Evolutionary conservation across 2,797 vertebrate genomes (phyloP).

Genomic region (Amphiprion clarkii): DNA sequence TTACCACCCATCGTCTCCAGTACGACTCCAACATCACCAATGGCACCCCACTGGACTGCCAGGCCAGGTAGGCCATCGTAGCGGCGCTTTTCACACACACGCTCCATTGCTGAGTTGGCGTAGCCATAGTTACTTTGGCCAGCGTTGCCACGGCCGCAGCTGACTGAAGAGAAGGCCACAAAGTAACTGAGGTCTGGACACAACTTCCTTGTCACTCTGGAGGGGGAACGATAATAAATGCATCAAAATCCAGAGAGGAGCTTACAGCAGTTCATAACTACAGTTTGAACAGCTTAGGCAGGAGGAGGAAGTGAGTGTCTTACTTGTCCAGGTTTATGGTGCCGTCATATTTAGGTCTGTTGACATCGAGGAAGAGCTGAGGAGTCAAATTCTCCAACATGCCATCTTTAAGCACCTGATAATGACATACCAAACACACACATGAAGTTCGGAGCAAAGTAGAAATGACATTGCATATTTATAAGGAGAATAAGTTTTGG

Average conservation of each 20-base stretch:
- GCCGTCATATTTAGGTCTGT: constrained; percentile 92
- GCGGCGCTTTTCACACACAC: constrained; percentile 92
- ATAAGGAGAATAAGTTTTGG: neutral
- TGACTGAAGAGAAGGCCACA: constrained; percentile 97
- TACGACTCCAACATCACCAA: constrained; percentile 95
- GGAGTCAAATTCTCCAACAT: constrained; percentile 95
- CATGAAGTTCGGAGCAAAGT: neutral
- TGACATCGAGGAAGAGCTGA: constrained; percentile 90
- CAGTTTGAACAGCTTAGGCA: neutral
- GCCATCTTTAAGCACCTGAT: constrained; percentile 93
- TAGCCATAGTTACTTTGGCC: constrained; percentile 98
- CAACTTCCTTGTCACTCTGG: constrained; percentile 89
- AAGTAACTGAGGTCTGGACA: constrained; percentile 94
- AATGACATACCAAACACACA: neutral
- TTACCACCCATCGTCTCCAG: constrained; percentile 90
- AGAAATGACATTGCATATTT: neutral
- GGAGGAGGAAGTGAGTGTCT: neutral
- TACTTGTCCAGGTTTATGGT: constrained; percentile 94
- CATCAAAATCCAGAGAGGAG: neutral
- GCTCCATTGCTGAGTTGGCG: constrained; percentile 98
- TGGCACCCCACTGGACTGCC: constrained; percentile 96
- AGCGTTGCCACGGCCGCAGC: constrained; percentile 95
- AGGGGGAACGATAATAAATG: neutral
- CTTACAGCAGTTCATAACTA: neutral
- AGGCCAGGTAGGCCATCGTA: constrained; percentile 91